These are phyloP conservation scores for Chauna torquata DNA, from an alignment of 2,113 vertebrate genomes.

Conservation along the genomic window DNA sequence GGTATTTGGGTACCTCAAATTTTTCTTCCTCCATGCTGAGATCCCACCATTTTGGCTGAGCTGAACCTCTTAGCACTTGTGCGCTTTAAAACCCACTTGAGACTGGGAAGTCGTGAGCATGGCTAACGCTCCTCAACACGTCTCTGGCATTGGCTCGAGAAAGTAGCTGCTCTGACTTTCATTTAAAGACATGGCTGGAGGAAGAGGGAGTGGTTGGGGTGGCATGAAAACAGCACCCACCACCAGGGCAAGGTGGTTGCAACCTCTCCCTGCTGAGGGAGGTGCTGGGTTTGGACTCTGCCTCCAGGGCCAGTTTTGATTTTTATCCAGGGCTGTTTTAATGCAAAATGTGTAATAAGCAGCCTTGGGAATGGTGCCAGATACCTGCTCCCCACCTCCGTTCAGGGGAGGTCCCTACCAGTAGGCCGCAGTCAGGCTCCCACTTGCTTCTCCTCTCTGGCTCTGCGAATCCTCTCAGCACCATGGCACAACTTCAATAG, in stretches of 20 bases:
- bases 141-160: not conserved
- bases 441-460: conserved; percentile 45
- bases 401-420: not conserved
- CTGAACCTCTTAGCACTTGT: not conserved
- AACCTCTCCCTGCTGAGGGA: not conserved
- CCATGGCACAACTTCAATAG: conserved; percentile 50
- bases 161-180: not conserved
- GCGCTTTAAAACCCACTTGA: not conserved
- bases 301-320: conserved; percentile 25
- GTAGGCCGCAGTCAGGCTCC: conserved; percentile 43
- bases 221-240: not conserved
- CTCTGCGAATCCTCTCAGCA: not conserved
- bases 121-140: rapidly evolving
- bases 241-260: not conserved
- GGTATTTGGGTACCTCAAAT: conserved; percentile 38
- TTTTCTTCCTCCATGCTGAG: not conserved
- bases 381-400: conserved; percentile 20
- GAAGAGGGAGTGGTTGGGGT: conserved; percentile 20
- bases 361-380: conserved; percentile 8
- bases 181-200: conserved; percentile 29
- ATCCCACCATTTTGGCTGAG: not conserved
- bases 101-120: not conserved
- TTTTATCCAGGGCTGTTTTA: conserved; percentile 39
- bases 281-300: conserved; percentile 17
- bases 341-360: not conserved